Conservation (phyloP, 2,113 vertebrate genomes). For the Pedetes capensis region DNA sequence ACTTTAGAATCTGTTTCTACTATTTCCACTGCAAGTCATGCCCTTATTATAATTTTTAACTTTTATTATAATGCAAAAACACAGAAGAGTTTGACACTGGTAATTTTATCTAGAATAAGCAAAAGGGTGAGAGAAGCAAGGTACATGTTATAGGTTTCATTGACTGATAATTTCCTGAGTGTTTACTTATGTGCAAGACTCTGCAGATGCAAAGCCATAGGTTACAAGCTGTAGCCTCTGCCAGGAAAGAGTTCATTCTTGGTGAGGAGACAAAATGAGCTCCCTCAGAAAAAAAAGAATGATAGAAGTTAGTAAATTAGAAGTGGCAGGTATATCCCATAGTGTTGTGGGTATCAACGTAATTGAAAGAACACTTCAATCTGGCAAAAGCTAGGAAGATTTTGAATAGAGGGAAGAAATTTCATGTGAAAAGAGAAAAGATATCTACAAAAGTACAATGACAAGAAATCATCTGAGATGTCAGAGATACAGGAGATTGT, state of each 20-base stretch:
- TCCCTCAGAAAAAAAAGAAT: background rate
- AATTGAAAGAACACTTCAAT: background rate
- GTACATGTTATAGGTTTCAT: background rate
- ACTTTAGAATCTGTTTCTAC: constrained; percentile 26
- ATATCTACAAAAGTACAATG: background rate
- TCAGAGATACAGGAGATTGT: background rate
- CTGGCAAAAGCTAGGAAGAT: background rate
- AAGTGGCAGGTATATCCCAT: background rate
- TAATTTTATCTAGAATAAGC: constrained; percentile 7
- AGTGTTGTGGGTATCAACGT: background rate
- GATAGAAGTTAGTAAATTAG: background rate
- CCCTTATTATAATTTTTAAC: background rate
- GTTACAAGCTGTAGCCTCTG: background rate
- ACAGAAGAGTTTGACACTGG: constrained; percentile 21
- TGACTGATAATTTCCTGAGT: background rate
- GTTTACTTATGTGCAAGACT: background rate
- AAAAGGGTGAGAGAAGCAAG: background rate
- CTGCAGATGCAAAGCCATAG: background rate
- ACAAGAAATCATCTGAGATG: background rate
- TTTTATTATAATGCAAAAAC: constrained; percentile 36
- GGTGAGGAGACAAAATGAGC: background rate
- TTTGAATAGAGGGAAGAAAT: background rate
- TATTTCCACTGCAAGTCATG: background rate
- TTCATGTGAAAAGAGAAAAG: background rate
- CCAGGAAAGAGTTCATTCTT: background rate